phyloP scores from a whole-genome alignment of 2,113 vertebrate species.

The Athene cunicularia region DNA sequence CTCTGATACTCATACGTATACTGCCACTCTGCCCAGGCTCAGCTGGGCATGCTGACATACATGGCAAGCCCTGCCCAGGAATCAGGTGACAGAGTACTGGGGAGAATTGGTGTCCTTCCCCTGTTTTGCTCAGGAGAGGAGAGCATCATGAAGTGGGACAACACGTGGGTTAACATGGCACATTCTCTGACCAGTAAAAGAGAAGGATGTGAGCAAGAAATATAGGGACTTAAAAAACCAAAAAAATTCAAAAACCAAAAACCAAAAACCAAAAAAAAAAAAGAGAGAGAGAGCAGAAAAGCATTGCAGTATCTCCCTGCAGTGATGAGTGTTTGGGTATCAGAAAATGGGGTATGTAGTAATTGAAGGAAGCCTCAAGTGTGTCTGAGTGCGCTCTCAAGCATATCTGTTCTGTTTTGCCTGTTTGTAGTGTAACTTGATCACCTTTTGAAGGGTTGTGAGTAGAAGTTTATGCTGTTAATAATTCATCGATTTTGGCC shows the following conservation, averaged over 20 bases:
- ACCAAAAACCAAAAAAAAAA: neutral
- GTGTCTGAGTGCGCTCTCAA: neutral
- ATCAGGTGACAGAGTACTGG: neutral
- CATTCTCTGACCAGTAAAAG: neutral
- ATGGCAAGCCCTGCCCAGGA: neutral
- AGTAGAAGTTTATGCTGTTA: neutral
- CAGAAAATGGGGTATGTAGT: neutral
- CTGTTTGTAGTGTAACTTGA: neutral
- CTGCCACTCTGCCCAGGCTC: neutral
- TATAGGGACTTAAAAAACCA: neutral
- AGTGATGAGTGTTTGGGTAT: neutral
- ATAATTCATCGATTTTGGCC: neutral
- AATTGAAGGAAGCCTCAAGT: neutral
- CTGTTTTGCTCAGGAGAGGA: neutral
- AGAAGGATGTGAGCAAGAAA: neutral
- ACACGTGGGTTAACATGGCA: neutral
- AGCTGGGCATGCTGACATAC: rapidly evolving
- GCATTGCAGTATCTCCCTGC: neutral
- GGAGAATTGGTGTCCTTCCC: neutral
- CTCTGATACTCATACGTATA: neutral
- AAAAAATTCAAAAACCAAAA: no score
- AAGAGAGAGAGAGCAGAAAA: neutral
- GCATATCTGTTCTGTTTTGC: neutral
- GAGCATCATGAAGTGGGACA: neutral
- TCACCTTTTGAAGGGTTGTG: neutral